phyloP scores from a whole-genome alignment of 2,797 vertebrate genomes.

The Sebastes steindachneri region DNA sequence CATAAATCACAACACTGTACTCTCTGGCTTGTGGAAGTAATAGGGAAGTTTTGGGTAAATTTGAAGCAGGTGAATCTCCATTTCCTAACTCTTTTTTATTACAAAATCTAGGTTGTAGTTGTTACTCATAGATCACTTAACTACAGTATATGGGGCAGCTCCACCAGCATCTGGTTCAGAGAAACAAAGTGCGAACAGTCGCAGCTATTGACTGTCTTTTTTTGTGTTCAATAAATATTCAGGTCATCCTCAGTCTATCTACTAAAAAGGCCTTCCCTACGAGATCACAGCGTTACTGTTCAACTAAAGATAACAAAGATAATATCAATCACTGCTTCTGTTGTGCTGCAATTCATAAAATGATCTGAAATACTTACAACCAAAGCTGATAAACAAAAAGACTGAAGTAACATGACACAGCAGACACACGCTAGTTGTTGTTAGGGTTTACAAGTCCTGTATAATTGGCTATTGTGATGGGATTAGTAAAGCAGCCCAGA shows the following conservation, averaged over 20 bases:
- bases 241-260: slow-evolving; percentile 15
- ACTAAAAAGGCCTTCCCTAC: slow-evolving; percentile 10
- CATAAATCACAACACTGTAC: neutral
- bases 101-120: neutral
- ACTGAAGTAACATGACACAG: neutral
- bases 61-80: neutral
- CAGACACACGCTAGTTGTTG: neutral
- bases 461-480: slow-evolving; percentile 53
- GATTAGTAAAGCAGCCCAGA: slow-evolving; percentile 45
- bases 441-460: slow-evolving; percentile 64
- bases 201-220: slow-evolving; percentile 4
- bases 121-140: neutral
- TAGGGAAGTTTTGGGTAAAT: neutral
- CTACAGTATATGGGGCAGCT: neutral
- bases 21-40: neutral
- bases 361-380: neutral
- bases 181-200: neutral
- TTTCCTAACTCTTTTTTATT: neutral
- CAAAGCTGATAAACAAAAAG: slow-evolving; percentile 20
- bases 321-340: neutral
- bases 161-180: neutral
- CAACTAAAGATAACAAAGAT: slow-evolving; percentile 1
- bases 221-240: slow-evolving; percentile 21
- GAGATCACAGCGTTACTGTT: slow-evolving; percentile 9
- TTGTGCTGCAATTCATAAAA: slow-evolving; percentile 30